Evolutionary conservation across 1,140 invertebrate genomes (phyloP), one percentile per base, ranked within the genome.

Genomic region (Andrena cerasifolii): DNA sequence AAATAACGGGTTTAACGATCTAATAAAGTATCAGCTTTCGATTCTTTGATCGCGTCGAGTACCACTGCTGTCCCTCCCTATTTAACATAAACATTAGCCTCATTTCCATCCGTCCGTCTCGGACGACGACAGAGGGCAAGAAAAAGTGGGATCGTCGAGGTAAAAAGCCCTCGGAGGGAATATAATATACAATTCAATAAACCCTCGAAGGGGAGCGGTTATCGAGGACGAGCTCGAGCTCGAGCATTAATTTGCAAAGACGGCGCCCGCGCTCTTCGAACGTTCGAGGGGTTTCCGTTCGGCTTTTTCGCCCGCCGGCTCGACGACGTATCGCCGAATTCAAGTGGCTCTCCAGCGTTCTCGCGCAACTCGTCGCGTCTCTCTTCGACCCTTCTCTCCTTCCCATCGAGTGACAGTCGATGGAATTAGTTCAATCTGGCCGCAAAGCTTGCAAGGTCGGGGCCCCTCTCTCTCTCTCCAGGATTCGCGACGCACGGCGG

Each of bases 231-330:
- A 77, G 66, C 58, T 80, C 72, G 61, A 77, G 66, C 58, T 80
- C 51, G 51, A 86, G 78, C 83, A 71, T 84, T 85, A 85, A 85
- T 85, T 85, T 85, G 83, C 83, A 85, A 84, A 85, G 83, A 77
- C 63, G 77, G 40, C 33, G 53, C 67, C 36, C 45, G 71, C 74
- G 65, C 49, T 72, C 66, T 78, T 84, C 76, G 80, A 82, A 54
- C 65, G 66, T 36, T 80, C 66, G 58, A 79, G 70, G 82, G 82
- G n/a, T n/a, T n/a, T 63, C 71, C 82, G 83, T 81, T 81, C 79
- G 79, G 72, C 73, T 73, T 81, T 83, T 85, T 58, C 80, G 71
- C 47, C 72, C 62, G 74, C 63, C 73, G 56, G 58, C 49, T 71
- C 76, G 73, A 68, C 83, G 62, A 56, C 53, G 85, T 85, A 86